Evolutionary conservation across 2,113 vertebrate genomes (phyloP).

Genomic region (Oncorhynchus nerka): DNA sequence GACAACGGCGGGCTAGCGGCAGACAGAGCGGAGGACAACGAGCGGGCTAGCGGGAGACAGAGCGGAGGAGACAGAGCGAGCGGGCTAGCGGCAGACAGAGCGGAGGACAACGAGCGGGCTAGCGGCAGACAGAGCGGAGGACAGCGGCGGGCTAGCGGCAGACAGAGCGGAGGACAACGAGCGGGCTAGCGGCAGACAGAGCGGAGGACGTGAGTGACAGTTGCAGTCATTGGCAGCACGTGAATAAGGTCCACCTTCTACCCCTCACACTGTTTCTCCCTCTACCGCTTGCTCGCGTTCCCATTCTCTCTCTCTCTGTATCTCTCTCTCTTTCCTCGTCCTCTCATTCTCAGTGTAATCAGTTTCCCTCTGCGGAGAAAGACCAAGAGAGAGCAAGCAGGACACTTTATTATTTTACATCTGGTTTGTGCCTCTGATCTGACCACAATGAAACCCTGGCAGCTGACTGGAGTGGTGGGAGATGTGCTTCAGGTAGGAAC

Average conservation of each 20-base stretch:
- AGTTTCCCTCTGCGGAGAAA: slow-evolving; percentile 44
- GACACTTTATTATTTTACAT: slow-evolving; percentile 34
- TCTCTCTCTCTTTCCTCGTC: too few relatives aligned
- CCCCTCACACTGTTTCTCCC: slow-evolving; percentile 46
- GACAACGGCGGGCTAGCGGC: too few relatives aligned
- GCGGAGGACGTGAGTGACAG: slow-evolving; percentile 46
- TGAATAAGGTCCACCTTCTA: slow-evolving; percentile 26
- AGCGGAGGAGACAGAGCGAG: too few relatives aligned
- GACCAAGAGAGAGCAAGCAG: slow-evolving; percentile 34
- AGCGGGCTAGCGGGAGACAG: too few relatives aligned
- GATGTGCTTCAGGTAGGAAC: slow-evolving; percentile 82
- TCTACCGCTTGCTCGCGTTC: too few relatives aligned
- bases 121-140: too few relatives aligned
- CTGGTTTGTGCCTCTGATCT: slow-evolving; percentile 42
- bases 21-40: too few relatives aligned
- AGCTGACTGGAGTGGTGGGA: slow-evolving; percentile 78
- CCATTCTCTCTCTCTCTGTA: neutral
- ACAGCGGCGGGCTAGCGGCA: too few relatives aligned
- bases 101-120: too few relatives aligned
- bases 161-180: neutral
- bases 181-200: slow-evolving; percentile 28
- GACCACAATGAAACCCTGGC: slow-evolving; percentile 78
- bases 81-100: too few relatives aligned
- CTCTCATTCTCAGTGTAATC: slow-evolving; percentile 43
- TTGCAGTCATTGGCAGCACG: slow-evolving; percentile 73